A percentile compares a stretch with the other conserved stretches of the same genome.
These are phyloP conservation scores for Netta rufina DNA, from an alignment of 2,797 vertebrate genomes.

Conservation along the genomic window DNA sequence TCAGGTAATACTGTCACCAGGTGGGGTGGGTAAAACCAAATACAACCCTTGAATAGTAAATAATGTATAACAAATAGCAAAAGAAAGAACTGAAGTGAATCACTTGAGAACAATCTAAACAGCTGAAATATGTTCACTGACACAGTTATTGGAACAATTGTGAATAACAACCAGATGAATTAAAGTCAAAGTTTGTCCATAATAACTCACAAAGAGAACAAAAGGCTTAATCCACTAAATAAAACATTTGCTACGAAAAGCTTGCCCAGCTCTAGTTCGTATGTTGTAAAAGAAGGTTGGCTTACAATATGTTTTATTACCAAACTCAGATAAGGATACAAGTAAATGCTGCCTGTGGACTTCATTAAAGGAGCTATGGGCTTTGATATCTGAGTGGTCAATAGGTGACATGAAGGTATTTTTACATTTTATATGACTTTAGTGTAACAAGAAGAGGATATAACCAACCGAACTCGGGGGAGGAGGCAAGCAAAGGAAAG, in stretches of 20 bases:
- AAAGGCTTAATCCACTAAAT: conserved; percentile 59
- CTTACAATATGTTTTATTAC: conserved; percentile 50
- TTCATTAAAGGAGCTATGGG: conserved; percentile 10
- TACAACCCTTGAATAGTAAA: conserved; percentile 24
- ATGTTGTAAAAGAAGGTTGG: conserved; percentile 22
- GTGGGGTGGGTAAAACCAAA: conserved; percentile 9
- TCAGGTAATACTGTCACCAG: neutral
- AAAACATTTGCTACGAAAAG: conserved; percentile 42
- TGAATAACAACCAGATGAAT: conserved; percentile 64
- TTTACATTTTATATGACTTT: conserved; percentile 15
- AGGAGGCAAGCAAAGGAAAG: conserved; percentile 3
- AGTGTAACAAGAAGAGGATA: conserved; percentile 11
- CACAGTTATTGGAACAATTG: conserved; percentile 55
- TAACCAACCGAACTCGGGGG: neutral
- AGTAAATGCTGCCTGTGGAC: conserved; percentile 11
- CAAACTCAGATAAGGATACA: conserved; percentile 33
- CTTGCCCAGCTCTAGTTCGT: conserved; percentile 35
- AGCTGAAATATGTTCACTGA: conserved; percentile 65
- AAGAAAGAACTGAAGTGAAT: conserved; percentile 55
- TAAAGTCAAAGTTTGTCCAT: conserved; percentile 56
- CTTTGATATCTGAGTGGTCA: conserved; percentile 30
- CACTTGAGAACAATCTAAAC: conserved; percentile 55
- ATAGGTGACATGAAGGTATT: conserved; percentile 2
- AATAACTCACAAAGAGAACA: conserved; percentile 68
- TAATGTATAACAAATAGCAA: conserved; percentile 7